Evolutionary conservation across 2,797 vertebrate species (phyloP), one percentile per base, ranked within the genome.

Genomic region (Uromys caudimaculatus): DNA sequence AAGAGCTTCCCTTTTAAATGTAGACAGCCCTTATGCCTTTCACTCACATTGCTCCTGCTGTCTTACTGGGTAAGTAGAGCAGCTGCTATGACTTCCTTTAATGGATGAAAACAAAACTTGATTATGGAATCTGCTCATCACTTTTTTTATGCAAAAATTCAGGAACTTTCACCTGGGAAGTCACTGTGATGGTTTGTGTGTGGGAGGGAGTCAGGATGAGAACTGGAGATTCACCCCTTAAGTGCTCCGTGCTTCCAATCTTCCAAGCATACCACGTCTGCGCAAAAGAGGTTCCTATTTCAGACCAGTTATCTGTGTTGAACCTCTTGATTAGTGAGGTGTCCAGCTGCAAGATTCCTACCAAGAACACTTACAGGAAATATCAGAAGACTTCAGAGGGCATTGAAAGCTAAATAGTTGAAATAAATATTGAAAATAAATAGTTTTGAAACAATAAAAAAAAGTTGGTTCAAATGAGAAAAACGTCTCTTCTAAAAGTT

Each of bases 371-470:
- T 76, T 47, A 41, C n/a, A 41, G 62, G n/a, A 93, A 87, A 64
- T 81, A 71, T 85, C n/a, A 93, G 64, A 90, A 94, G 50, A 14
- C n/a, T 88, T 94, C 41, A 89, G 58, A 88, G 89, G 76, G 6
- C 64, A 81, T 92, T 56, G 62, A 41, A 73, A 87, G 21, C 54
- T n/a, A n/a, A n/a, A n/a, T n/a, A n/a, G n/a, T n/a, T n/a, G n/a
- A n/a, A n/a, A n/a, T n/a, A n/a, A n/a, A n/a, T n/a, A n/a, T n/a
- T n/a, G n/a, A n/a, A n/a, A n/a, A 35, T 35, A 56, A 62, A 23
- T 67, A 84, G 14, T 67, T 12, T 67, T 50, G 32, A 67, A 85
- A 67, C 62, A 67, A 50, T 67, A 32, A 50, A 19, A 85, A 85
- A 85, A 21, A 35, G 1, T 24, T 85, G 29, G 32, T 77, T 54